Conservation (phyloP, 2,797 vertebrate species). For the Sphenopsis melanotis region DNA sequence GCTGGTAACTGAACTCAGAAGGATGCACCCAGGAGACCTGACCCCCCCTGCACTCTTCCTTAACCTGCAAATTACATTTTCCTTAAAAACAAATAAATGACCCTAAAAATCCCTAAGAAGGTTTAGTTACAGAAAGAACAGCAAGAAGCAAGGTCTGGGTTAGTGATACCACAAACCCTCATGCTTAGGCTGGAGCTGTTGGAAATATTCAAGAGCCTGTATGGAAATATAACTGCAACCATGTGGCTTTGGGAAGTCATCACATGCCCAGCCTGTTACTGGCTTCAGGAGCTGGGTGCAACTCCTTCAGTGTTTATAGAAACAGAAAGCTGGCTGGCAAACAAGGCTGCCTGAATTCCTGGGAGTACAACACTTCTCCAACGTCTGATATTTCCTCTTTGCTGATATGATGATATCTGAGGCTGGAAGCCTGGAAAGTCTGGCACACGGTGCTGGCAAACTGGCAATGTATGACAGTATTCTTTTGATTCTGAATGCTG, state of each 20-base stretch:
- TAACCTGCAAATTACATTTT: slow-evolving; percentile 65
- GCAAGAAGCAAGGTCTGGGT: not conserved
- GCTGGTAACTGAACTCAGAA: slow-evolving; percentile 17
- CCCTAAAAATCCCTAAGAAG: slow-evolving; percentile 43
- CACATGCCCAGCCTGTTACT: not conserved
- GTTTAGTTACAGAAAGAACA: slow-evolving; percentile 46
- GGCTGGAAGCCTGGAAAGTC: slow-evolving; percentile 53
- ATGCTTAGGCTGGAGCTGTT: not conserved
- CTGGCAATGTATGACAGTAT: slow-evolving; percentile 6
- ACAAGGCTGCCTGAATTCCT: not conserved
- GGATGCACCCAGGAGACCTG: slow-evolving; percentile 23
- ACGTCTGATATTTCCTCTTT: slow-evolving; percentile 45
- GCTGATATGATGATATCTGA: slow-evolving; percentile 46
- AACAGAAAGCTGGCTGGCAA: slow-evolving; percentile 29
- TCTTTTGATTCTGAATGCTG: not conserved
- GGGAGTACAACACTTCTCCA: slow-evolving; percentile 33
- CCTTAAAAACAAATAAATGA: slow-evolving; percentile 59
- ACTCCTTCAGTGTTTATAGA: not conserved
- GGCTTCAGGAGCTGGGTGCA: not conserved
- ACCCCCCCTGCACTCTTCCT: slow-evolving; percentile 13
- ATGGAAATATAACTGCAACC: slow-evolving; percentile 9
- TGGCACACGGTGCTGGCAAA: slow-evolving; percentile 30
- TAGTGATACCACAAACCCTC: not conserved
- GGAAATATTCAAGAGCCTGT: not conserved
- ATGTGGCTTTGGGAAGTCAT: slow-evolving; percentile 12